Percentiles rank a stretch among this genome's conserved stretches.
phyloP scores from a whole-genome alignment of 2,888 invertebrate species.

The Lumbricus terrestris region DNA sequence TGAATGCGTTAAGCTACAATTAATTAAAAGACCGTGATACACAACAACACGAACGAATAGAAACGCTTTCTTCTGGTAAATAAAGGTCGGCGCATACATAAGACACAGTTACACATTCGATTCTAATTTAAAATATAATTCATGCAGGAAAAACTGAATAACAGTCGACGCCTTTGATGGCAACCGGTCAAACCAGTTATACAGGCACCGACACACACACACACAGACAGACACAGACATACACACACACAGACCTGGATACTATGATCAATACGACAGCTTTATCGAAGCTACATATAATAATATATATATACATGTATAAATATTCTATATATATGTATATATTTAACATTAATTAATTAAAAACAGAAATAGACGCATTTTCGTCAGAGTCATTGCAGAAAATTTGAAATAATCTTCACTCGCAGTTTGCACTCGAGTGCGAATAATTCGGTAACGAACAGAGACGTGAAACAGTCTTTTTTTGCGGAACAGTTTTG shows the following conservation, averaged over 20 bases:
- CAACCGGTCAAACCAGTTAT: neutral
- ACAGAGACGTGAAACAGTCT: neutral
- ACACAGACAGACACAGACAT: neutral
- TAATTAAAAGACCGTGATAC: neutral
- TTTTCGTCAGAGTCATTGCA: neutral
- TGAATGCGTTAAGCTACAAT: neutral
- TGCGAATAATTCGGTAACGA: neutral
- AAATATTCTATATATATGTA: neutral
- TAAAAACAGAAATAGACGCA: neutral
- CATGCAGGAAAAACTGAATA: constrained; percentile 12
- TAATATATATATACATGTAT: neutral
- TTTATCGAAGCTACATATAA: neutral
- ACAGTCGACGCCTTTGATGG: neutral
- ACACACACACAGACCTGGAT: neutral
- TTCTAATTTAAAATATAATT: constrained; percentile 9
- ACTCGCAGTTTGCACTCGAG: neutral
- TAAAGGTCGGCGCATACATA: neutral
- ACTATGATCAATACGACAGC: neutral
- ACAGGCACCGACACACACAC: neutral
- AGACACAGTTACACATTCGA: neutral
- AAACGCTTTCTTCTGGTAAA: neutral
- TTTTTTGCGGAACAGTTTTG: neutral
- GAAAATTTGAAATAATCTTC: neutral
- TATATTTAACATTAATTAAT: constrained; percentile 9
- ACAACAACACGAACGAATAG: neutral